Evolutionary conservation across 1,140 invertebrate genomes (phyloP), one percentile per base, ranked within the genome.

Genomic region (Drosophila virilis): DNA sequence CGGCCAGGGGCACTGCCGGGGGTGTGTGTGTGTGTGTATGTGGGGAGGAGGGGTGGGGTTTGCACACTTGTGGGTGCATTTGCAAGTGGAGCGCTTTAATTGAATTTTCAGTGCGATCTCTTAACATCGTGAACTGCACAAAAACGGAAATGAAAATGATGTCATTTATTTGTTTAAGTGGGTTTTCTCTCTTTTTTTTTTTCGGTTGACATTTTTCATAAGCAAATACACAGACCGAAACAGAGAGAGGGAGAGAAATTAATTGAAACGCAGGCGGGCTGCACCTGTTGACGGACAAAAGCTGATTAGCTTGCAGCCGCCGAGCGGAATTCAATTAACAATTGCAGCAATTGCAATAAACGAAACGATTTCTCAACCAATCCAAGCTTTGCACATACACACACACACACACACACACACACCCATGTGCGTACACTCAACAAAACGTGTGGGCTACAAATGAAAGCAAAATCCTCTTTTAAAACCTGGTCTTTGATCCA

Each of bases 241-340:
- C n/a, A 5, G 55, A 28, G 43, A 32, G 45, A 22, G 38, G 35
- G 22, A 28, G 22, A 28, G 22, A 51, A 61, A 52, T 66, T 72
- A 66, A 77, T 88, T 66, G 55, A 85, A 81, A 78, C 50, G 38
- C 69, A 65, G 69, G 54, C 52, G 42, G 60, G 60, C 66, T 77
- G 59, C 78, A 89, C 79, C 84, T 89, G 77, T 57, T 59, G 58
- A 33, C 58, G 57, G 62, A 75, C 62, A 78, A 74, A 68, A 79
- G 60, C 84, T 86, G 79, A 89, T 86, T 86, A 83, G 71, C 83
- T 66, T 68, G 40, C 46, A 60, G 57, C 33, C 65, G 62, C 60
- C 42, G 40, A 74, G 35, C 48, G 50, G 12, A 73, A 89, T 89
- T 80, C 76, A 83, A 86, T 89, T 86, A 68, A 83, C 58, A 65